phyloP scores from a whole-genome alignment of 2,888 invertebrate genomes.

The Mythimna lalbum region DNA sequence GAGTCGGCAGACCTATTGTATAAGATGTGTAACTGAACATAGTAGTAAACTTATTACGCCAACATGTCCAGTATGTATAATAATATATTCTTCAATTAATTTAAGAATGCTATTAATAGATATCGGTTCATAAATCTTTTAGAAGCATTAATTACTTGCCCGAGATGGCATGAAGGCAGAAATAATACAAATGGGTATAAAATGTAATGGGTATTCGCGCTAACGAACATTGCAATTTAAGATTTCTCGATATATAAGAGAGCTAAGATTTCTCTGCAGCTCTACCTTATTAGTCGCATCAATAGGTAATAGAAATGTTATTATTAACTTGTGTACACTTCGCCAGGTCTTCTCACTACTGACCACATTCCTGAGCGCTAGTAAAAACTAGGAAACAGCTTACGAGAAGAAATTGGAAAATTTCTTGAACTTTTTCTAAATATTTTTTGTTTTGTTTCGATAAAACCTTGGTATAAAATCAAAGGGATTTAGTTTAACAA shows the following conservation, averaged over 20 bases:
- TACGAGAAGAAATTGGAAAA: constrained; percentile 11
- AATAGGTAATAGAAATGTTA: constrained; percentile 54
- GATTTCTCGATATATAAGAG: constrained; percentile 50
- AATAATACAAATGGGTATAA: constrained; percentile 57
- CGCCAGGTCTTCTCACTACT: constrained; percentile 22
- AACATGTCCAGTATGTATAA: constrained; percentile 35
- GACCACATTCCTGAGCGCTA: constrained; percentile 15
- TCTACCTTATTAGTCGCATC: constrained; percentile 48
- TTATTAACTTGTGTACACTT: constrained; percentile 20
- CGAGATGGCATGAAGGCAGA: constrained; percentile 51
- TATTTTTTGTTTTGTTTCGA: background rate
- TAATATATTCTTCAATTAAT: constrained; percentile 53
- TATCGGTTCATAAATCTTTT: constrained; percentile 55
- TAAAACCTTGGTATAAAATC: background rate
- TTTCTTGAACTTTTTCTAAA: background rate
- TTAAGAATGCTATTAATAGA: constrained; percentile 55
- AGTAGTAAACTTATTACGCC: constrained; percentile 33
- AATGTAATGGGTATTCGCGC: constrained; percentile 53
- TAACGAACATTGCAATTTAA: constrained; percentile 52
- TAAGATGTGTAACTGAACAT: constrained; percentile 21
- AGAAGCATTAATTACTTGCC: constrained; percentile 51
- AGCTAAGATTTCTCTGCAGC: constrained; percentile 45
- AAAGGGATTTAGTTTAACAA: constrained; percentile 12
- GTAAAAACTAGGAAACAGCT: background rate
- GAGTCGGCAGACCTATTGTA: constrained; percentile 17